Evolutionary conservation across 2,113 vertebrate species (phyloP).

Genomic region (Prietella phreatophila): DNA sequence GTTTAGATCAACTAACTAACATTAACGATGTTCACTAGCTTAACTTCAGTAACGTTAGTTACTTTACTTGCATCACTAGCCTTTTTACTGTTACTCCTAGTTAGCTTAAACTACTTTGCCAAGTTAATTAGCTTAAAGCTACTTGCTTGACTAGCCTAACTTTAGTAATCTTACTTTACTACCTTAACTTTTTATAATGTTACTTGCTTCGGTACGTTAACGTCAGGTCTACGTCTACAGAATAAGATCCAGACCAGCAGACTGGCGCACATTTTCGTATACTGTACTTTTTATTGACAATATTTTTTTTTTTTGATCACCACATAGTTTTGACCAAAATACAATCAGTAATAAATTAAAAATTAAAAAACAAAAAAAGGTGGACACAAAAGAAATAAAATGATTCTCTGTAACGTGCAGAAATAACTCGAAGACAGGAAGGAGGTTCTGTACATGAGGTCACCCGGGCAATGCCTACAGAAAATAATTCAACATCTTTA

Average conservation of each 20-base stretch:
- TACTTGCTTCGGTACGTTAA: not conserved
- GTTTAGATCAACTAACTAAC: not conserved
- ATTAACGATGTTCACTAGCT: not conserved
- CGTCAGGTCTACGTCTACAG: not conserved
- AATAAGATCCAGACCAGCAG: not conserved
- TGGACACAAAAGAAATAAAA: constrained; percentile 72
- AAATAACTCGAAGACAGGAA: constrained; percentile 87
- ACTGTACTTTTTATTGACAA: constrained; percentile 87
- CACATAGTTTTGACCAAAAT: constrained; percentile 88
- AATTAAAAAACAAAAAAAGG: constrained; percentile 54
- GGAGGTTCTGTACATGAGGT: constrained; percentile 56
- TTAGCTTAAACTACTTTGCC: not conserved
- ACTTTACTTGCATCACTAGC: not conserved
- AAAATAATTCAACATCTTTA: constrained; percentile 78
- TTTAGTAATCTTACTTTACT: not conserved
- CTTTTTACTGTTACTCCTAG: not conserved
- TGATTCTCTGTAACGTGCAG: constrained; percentile 81
- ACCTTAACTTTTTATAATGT: not conserved
- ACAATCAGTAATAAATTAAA: constrained; percentile 85
- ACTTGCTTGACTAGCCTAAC: not conserved
- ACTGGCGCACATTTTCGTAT: constrained; percentile 14
- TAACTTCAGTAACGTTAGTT: not conserved
- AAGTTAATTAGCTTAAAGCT: no score
- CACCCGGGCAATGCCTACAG: constrained; percentile 59
- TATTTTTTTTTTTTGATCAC: constrained; percentile 84